phyloP scores from a whole-genome alignment of 2,797 vertebrate genomes.

The Pseudotriccus pelzelni region DNA sequence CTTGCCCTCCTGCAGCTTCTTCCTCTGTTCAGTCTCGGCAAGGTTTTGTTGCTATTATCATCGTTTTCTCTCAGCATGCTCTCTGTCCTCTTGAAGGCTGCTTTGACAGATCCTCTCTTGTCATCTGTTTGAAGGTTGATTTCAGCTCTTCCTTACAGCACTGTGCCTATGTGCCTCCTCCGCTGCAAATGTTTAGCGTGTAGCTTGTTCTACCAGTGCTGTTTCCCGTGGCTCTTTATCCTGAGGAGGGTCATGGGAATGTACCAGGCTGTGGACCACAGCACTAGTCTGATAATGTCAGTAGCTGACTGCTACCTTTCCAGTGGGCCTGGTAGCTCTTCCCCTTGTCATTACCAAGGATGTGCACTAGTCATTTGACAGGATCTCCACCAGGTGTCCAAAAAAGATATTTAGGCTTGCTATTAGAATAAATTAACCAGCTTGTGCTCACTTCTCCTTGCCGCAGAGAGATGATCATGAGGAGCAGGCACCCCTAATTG shows the following conservation, averaged over 20 bases:
- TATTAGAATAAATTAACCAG: neutral
- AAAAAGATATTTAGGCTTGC: neutral
- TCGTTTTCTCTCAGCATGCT: slow-evolving; percentile 1
- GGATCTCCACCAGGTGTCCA: neutral
- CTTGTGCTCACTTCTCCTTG: neutral
- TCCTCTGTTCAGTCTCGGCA: slow-evolving; percentile 7
- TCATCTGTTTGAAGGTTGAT: slow-evolving; percentile 28
- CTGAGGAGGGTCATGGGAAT: neutral
- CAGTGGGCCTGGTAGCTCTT: neutral
- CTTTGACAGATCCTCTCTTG: slow-evolving; percentile 39
- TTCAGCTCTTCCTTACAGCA: slow-evolving; percentile 1
- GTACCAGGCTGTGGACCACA: neutral
- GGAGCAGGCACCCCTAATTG: neutral
- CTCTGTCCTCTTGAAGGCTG: slow-evolving; percentile 35
- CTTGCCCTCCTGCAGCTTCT: slow-evolving; percentile 14
- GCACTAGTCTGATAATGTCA: neutral
- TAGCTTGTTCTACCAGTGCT: neutral
- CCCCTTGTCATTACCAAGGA: neutral
- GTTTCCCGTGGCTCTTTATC: neutral
- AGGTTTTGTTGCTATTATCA: slow-evolving; percentile 40
- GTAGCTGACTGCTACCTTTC: neutral
- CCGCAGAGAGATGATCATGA: neutral
- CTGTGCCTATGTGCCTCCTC: neutral
- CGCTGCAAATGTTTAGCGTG: neutral
- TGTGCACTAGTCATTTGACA: neutral